These are phyloP conservation scores for Gavialis gangeticus DNA, from an alignment of 2,113 vertebrate genomes.

Conservation along the genomic window DNA sequence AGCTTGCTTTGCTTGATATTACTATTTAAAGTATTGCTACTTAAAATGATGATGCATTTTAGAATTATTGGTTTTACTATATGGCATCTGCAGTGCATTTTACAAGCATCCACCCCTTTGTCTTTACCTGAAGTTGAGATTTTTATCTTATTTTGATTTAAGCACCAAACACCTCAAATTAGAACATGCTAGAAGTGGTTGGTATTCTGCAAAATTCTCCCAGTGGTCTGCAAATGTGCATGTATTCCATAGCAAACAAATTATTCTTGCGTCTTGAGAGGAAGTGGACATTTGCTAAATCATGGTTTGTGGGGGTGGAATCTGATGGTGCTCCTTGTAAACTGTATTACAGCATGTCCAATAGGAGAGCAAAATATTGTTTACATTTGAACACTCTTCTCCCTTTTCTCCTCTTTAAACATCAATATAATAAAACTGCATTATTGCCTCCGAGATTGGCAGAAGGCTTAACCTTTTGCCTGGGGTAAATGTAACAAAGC, in stretches of 20 bases:
- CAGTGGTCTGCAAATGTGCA: conserved; percentile 23
- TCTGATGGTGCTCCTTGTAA: neutral
- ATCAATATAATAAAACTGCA: neutral
- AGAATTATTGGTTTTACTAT: neutral
- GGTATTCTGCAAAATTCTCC: conserved; percentile 36
- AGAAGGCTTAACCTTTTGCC: neutral
- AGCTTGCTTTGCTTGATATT: no score
- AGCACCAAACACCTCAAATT: conserved; percentile 13
- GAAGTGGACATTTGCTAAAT: neutral
- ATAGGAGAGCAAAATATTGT: neutral
- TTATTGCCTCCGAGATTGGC: neutral
- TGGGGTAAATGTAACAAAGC: neutral
- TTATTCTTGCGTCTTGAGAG: neutral
- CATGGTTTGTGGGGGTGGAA: neutral
- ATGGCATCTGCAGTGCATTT: neutral
- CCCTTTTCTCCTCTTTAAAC: neutral
- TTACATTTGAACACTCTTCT: neutral
- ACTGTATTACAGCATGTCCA: neutral
- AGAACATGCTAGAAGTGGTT: conserved; percentile 20
- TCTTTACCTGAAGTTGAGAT: neutral
- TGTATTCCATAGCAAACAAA: neutral
- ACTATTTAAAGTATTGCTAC: neutral
- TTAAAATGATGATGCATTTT: neutral
- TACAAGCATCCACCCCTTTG: neutral
- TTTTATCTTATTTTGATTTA: conserved; percentile 28